Conservation (phyloP, 2,113 vertebrate genomes). For the Pedionomus torquatus region DNA sequence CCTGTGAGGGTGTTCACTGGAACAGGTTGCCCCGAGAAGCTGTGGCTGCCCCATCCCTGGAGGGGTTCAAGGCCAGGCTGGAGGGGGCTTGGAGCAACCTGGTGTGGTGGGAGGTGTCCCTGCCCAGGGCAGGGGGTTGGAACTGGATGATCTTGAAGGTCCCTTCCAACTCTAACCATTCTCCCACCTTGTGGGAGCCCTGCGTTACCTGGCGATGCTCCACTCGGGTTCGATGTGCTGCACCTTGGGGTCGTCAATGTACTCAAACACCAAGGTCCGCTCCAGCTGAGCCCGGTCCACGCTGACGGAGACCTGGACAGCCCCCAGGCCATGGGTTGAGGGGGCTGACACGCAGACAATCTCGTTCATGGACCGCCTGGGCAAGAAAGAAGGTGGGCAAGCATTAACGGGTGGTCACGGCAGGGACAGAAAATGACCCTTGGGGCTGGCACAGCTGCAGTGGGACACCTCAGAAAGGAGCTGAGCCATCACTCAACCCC, state of each 20-base stretch:
- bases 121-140: too few species aligned
- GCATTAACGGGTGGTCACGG: rapidly evolving
- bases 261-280: slow-evolving; percentile 88
- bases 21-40: too few species aligned
- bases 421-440: too few species aligned
- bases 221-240: slow-evolving; percentile 94
- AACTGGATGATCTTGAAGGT: too few species aligned
- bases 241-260: slow-evolving; percentile 95
- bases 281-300: slow-evolving; percentile 90
- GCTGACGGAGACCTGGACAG: slow-evolving; percentile 86
- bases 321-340: slow-evolving; percentile 85
- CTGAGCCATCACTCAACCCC: background rate
- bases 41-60: too few species aligned
- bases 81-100: too few species aligned
- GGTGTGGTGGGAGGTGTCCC: too few species aligned
- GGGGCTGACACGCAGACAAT: slow-evolving; percentile 92
- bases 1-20: too few species aligned
- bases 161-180: too few species aligned
- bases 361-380: slow-evolving; percentile 89
- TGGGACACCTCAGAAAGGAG: background rate
- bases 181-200: background rate
- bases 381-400: background rate
- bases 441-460: background rate
- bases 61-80: too few species aligned
- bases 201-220: slow-evolving; percentile 92